phyloP scores from a whole-genome alignment of 2,113 vertebrate genomes.

The Crotophaga sulcirostris region DNA sequence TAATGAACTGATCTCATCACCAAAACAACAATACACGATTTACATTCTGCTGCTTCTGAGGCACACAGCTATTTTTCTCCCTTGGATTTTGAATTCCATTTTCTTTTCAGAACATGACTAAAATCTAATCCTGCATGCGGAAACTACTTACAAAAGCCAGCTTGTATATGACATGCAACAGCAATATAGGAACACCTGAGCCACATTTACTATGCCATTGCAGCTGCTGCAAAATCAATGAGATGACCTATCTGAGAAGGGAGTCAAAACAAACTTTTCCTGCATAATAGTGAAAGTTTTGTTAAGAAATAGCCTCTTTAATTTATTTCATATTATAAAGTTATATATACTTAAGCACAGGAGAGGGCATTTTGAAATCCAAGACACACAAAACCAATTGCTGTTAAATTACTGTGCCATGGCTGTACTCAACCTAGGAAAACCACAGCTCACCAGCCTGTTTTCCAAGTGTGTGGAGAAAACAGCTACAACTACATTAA shows the following conservation, averaged over 20 bases:
- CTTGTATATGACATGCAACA: background rate
- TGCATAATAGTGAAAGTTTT: background rate
- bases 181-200: background rate
- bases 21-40: background rate
- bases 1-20: background rate
- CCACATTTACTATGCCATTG: background rate
- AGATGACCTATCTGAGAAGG: slow-evolving; percentile 15
- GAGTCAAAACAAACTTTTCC: slow-evolving; percentile 6
- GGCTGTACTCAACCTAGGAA: background rate
- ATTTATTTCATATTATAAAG: background rate
- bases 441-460: background rate
- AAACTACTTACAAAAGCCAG: background rate
- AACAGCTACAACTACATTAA: background rate
- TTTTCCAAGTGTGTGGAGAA: background rate
- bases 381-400: background rate
- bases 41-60: background rate
- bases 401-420: background rate
- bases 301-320: background rate
- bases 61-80: background rate
- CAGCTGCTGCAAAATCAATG: slow-evolving; percentile 35
- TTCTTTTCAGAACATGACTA: background rate
- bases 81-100: background rate
- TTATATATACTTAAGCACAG: background rate
- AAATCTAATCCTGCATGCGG: background rate
- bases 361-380: background rate